Evolutionary conservation across 2,797 vertebrate genomes (phyloP).

Genomic region (Mallotus villosus): DNA sequence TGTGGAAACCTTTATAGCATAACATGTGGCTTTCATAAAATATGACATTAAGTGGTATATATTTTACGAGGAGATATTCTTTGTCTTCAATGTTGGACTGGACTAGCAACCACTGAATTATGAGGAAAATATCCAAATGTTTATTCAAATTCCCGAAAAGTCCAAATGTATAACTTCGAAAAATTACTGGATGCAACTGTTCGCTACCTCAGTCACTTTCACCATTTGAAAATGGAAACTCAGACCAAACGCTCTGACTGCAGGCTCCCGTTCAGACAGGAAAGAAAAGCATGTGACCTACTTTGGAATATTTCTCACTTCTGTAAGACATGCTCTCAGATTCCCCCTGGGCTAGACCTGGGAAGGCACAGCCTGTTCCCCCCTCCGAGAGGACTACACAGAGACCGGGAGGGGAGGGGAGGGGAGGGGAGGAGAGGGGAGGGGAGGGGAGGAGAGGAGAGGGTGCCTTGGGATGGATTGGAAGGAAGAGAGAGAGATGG

Average conservation of each 20-base stretch:
- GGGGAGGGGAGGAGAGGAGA: not conserved
- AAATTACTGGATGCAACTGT: constrained; percentile 50
- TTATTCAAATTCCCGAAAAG: constrained; percentile 37
- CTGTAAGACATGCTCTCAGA: constrained; percentile 54
- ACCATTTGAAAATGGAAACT: constrained; percentile 57
- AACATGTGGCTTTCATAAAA: constrained; percentile 39
- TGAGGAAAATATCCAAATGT: constrained; percentile 35
- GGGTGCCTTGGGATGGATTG: not conserved
- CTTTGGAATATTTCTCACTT: constrained; percentile 65
- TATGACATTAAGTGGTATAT: constrained; percentile 29
- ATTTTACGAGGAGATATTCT: constrained; percentile 37
- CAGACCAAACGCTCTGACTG: constrained; percentile 43
- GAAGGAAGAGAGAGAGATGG: not conserved
- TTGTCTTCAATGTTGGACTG: constrained; percentile 25
- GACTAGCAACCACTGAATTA: constrained; percentile 27
- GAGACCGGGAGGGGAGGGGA: constrained; percentile 13
- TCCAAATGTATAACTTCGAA: constrained; percentile 41
- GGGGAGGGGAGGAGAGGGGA: not conserved
- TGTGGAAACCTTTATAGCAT: constrained; percentile 33
- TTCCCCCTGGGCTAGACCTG: constrained; percentile 25
- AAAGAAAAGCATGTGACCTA: constrained; percentile 71
- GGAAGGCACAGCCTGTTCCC: not conserved
- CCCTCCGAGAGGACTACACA: not conserved
- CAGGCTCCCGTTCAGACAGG: constrained; percentile 36
- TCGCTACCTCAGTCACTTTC: constrained; percentile 50